Evolutionary conservation across 2,888 invertebrate genomes (phyloP).

Genomic region (Hirtodrosophila cameraria): DNA sequence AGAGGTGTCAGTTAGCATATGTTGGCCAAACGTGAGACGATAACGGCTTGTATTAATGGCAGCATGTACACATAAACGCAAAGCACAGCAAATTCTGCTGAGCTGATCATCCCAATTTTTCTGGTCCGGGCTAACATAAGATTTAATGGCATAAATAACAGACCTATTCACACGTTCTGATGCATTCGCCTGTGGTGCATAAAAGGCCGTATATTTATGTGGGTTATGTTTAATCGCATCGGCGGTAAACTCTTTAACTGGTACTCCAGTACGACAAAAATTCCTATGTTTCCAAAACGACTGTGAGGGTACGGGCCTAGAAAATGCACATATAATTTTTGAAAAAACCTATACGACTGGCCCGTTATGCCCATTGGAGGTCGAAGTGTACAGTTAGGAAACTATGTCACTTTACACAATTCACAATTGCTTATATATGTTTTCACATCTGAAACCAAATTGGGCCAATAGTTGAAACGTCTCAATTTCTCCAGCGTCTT

Average conservation of each 20-base stretch:
- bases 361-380: background rate
- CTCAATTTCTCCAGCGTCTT: background rate
- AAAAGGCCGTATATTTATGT: too few relatives aligned
- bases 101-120: background rate
- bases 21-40: too few relatives aligned
- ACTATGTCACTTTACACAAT: background rate
- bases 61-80: background rate
- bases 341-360: background rate
- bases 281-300: conserved; percentile 3
- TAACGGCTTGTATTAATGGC: background rate
- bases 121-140: background rate
- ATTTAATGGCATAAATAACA: background rate
- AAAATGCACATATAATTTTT: conserved; percentile 1
- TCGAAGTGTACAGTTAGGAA: background rate
- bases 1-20: too few relatives aligned
- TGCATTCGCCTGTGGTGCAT: background rate
- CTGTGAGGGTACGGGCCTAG: background rate
- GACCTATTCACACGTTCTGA: background rate
- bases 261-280: conserved; percentile 20
- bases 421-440: background rate
- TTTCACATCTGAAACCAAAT: background rate
- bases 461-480: background rate
- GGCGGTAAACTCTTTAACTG: conserved; percentile 1
- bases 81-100: background rate
- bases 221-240: background rate